Conservation (phyloP, 2,113 vertebrate species). For the Dolichotis patagonum region DNA sequence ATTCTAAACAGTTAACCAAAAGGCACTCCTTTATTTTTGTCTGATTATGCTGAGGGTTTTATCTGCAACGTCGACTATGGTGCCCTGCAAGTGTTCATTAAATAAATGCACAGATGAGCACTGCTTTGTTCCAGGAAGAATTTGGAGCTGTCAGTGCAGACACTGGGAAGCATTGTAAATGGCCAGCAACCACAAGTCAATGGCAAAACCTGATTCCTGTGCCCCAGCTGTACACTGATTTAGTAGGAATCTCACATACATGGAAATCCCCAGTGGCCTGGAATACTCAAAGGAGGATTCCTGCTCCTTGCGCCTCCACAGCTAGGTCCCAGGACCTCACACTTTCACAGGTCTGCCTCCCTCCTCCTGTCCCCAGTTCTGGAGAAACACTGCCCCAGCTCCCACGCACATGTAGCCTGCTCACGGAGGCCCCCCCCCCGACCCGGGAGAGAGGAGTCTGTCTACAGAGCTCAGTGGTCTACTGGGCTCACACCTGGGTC, state of each 20-base stretch:
- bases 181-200: neutral
- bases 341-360: neutral
- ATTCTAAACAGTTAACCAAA: neutral
- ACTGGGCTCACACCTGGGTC: accelerated
- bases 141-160: too few species aligned
- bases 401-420: accelerated
- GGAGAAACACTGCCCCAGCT: accelerated
- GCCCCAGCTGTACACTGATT: neutral
- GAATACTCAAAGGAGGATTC: too few species aligned
- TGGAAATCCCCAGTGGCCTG: accelerated
- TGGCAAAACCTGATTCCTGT: too few species aligned
- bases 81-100: neutral
- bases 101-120: accelerated
- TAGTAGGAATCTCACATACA: neutral
- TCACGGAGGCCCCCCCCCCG: neutral
- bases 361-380: neutral
- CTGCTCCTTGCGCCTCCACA: neutral
- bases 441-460: neutral
- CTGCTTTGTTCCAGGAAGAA: neutral
- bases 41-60: neutral
- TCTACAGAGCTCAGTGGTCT: neutral
- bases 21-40: neutral
- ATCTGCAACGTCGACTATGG: accelerated
- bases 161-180: too few species aligned
- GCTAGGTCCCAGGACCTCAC: neutral